phyloP scores from a whole-genome alignment of 2,113 vertebrate species.

The Protobothrops flavoviridis region DNA sequence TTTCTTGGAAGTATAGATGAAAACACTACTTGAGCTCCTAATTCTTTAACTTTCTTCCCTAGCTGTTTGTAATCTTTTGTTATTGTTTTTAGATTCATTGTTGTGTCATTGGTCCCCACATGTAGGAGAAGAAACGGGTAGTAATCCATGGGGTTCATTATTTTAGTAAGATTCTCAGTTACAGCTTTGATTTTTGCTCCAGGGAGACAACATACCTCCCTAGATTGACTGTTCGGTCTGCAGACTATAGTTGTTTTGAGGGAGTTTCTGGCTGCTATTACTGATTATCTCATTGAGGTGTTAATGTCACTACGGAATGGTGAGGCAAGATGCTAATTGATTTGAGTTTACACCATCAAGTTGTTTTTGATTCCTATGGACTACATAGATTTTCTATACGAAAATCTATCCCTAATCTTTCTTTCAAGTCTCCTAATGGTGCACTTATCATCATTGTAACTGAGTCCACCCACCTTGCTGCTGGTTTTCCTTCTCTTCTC shows the following conservation, averaged over 20 bases:
- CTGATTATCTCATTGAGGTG: background rate
- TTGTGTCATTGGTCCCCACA: too few species aligned
- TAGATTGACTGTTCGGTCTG: too few species aligned
- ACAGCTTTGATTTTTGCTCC: too few species aligned
- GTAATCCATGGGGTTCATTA: too few species aligned
- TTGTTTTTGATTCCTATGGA: background rate
- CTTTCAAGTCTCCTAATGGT: background rate
- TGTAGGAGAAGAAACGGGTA: too few species aligned
- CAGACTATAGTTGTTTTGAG: background rate
- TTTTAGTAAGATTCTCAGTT: too few species aligned
- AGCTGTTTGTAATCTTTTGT: too few species aligned
- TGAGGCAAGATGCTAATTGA: background rate
- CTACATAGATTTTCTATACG: background rate
- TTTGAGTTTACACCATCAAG: background rate
- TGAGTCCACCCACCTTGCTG: background rate
- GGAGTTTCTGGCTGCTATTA: background rate
- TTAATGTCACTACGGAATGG: background rate
- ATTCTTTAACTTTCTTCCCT: too few species aligned
- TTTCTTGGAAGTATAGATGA: too few species aligned
- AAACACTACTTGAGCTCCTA: too few species aligned
- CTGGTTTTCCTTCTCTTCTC: background rate
- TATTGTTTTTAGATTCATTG: too few species aligned
- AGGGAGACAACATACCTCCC: too few species aligned
- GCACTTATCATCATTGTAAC: background rate
- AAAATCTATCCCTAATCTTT: background rate